These are phyloP conservation scores for Anseranas semipalmata DNA, from an alignment of 2,113 vertebrate genomes.

Conservation along the genomic window DNA sequence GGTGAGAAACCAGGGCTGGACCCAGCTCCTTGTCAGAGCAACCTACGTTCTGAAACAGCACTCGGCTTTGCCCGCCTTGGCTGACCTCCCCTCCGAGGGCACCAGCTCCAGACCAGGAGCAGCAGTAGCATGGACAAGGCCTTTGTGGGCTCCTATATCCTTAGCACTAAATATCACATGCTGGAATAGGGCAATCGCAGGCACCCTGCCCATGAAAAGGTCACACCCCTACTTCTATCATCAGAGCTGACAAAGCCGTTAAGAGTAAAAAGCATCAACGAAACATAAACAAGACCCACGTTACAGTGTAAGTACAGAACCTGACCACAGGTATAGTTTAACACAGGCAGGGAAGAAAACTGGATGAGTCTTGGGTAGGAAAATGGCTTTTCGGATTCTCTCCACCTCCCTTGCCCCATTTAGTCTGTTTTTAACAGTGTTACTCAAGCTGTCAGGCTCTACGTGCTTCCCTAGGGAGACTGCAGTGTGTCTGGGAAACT, in stretches of 20 bases:
- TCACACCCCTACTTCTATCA: slow-evolving; percentile 4
- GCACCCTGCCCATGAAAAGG: slow-evolving; percentile 25
- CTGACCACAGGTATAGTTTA: rapidly evolving
- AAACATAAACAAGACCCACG: background rate
- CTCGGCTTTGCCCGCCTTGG: background rate
- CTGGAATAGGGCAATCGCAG: slow-evolving; percentile 39
- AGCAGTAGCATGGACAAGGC: background rate
- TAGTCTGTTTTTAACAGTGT: background rate
- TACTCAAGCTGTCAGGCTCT: background rate
- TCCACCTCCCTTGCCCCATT: background rate
- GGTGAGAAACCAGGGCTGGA: background rate
- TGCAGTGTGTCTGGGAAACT: background rate
- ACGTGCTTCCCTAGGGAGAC: background rate
- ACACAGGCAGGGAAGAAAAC: background rate
- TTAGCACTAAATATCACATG: background rate
- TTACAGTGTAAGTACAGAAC: background rate
- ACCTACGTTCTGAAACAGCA: background rate
- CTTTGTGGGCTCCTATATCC: background rate
- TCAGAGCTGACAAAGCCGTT: background rate
- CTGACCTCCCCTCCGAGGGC: background rate
- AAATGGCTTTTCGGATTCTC: background rate
- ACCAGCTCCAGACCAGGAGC: background rate
- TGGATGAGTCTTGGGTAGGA: background rate
- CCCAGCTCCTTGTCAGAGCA: background rate
- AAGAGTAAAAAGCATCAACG: background rate